Conservation (phyloP, 2,113 vertebrate species). For the Serinus canaria region DNA sequence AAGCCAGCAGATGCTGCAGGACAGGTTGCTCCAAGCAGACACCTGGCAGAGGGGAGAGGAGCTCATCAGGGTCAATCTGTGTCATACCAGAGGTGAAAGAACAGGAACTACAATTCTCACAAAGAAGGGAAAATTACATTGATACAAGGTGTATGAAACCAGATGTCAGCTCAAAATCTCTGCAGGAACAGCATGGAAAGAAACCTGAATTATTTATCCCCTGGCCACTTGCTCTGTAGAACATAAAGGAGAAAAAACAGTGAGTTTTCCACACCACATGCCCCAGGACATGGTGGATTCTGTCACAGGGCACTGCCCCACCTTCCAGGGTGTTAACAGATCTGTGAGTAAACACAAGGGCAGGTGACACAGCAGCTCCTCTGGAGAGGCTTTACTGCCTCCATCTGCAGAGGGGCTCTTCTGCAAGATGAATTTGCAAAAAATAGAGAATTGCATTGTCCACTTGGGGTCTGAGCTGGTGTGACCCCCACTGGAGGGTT, state of each 20-base stretch:
- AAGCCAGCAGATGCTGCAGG: neutral
- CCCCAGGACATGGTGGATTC: rapidly evolving
- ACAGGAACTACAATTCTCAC: neutral
- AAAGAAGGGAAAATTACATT: neutral
- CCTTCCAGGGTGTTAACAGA: neutral
- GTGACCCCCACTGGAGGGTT: neutral
- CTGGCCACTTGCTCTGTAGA: neutral
- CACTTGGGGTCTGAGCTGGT: rapidly evolving
- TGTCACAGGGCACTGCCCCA: neutral
- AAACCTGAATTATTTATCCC: neutral
- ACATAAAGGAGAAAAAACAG: rapidly evolving
- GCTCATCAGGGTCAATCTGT: neutral
- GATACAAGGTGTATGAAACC: neutral
- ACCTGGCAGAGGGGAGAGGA: neutral
- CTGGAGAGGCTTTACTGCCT: neutral
- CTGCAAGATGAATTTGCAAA: neutral
- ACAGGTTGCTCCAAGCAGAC: neutral
- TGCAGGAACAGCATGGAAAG: neutral
- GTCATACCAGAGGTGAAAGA: neutral
- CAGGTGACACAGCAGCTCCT: neutral
- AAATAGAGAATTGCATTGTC: neutral
- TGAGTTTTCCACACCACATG: neutral
- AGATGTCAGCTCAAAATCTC: neutral
- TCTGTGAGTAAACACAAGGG: neutral
- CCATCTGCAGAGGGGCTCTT: rapidly evolving